A percentile compares a stretch with the other conserved stretches of the same genome.
Conservation (phyloP, 2,888 invertebrate species). For the Dasysyrphus albostriatus region DNA sequence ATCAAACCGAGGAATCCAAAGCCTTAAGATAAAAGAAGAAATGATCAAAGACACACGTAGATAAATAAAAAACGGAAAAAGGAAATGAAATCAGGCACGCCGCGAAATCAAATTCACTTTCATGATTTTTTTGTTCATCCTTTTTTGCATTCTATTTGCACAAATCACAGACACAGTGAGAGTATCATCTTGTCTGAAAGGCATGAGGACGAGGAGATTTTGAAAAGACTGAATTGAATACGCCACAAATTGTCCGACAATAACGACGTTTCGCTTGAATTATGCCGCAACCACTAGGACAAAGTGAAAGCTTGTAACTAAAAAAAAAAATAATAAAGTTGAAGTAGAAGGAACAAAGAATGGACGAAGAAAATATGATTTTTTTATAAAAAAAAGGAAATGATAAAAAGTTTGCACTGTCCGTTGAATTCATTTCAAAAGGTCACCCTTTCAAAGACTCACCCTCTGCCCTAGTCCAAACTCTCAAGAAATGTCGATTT, state of each 20-base stretch:
- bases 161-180: background rate
- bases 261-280: slow-evolving; percentile 69
- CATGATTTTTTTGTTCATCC: background rate
- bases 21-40: slow-evolving; percentile 9
- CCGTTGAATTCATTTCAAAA: slow-evolving; percentile 38
- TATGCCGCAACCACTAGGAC: slow-evolving; percentile 53
- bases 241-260: slow-evolving; percentile 67
- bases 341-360: slow-evolving; percentile 1
- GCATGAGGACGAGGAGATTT: background rate
- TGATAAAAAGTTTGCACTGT: slow-evolving; percentile 35
- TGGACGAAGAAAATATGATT: slow-evolving; percentile 44
- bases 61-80: slow-evolving; percentile 23
- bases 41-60: background rate
- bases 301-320: slow-evolving; percentile 60
- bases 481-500: slow-evolving; percentile 51
- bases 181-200: slow-evolving; percentile 1
- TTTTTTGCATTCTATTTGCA: background rate
- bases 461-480: background rate
- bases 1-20: slow-evolving; percentile 36
- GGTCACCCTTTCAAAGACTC: slow-evolving; percentile 47
- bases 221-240: slow-evolving; percentile 40
- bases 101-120: slow-evolving; percentile 67
- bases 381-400: slow-evolving; percentile 34
- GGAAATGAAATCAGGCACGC: slow-evolving; percentile 61
- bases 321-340: slow-evolving; percentile 20